phyloP scores from a whole-genome alignment of 2,888 invertebrate genomes.

The Cheilosia grossa region DNA sequence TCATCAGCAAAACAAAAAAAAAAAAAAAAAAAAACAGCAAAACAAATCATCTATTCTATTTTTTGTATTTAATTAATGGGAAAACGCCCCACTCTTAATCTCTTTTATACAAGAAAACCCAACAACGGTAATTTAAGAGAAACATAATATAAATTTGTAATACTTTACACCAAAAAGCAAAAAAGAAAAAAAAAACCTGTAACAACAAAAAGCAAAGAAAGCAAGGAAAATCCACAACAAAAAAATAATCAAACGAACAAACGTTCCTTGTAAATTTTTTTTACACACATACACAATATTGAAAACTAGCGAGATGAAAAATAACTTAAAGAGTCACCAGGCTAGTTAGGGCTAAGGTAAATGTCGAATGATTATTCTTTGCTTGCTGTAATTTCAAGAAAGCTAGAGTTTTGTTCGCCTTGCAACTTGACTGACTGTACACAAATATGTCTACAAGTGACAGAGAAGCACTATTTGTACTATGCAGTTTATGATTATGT shows the following conservation, averaged over 20 bases:
- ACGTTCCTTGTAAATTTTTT: constrained; percentile 53
- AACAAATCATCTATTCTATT: constrained; percentile 45
- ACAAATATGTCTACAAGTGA: too few relatives aligned
- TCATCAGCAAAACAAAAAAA: constrained; percentile 25
- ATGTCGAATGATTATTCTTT: too few relatives aligned
- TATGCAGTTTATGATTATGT: too few relatives aligned
- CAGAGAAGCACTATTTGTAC: too few relatives aligned
- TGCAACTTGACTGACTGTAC: too few relatives aligned
- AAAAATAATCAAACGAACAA: constrained; percentile 37
- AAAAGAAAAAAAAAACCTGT: constrained; percentile 48
- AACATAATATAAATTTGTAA: constrained; percentile 71
- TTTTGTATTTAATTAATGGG: constrained; percentile 46
- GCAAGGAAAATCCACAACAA: constrained; percentile 46
- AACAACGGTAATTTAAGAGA: constrained; percentile 71
- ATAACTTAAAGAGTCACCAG: background rate
- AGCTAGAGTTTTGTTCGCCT: too few relatives aligned
- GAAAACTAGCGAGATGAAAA: background rate
- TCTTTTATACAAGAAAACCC: constrained; percentile 65
- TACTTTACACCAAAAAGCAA: constrained; percentile 70
- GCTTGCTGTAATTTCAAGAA: too few relatives aligned
- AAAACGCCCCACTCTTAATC: constrained; percentile 45
- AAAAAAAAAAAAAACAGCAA: background rate
- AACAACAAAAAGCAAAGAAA: constrained; percentile 51
- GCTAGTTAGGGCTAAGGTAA: constrained; percentile 1
- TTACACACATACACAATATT: constrained; percentile 15